A percentile compares a stretch with the other conserved stretches of the same genome.
These are phyloP conservation scores for Indicator indicator DNA, from an alignment of 2,113 vertebrate species.

Conservation along the genomic window DNA sequence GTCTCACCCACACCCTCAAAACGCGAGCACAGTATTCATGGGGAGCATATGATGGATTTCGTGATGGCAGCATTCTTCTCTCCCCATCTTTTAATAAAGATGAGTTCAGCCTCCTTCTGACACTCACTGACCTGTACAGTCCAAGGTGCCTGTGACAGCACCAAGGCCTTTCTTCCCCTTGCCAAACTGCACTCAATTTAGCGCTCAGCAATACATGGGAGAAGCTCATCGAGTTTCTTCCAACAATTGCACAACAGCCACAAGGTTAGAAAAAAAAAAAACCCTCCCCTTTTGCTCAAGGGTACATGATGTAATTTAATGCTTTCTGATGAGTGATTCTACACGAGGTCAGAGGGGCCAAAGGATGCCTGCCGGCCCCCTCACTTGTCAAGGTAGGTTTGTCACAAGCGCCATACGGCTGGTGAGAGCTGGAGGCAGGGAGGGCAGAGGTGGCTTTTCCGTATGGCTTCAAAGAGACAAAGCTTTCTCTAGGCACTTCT, in stretches of 20 bases:
- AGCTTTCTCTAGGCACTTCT: neutral
- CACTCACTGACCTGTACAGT: neutral
- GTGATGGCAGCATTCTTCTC: neutral
- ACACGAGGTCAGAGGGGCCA: neutral
- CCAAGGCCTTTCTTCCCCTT: neutral
- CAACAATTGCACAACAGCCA: neutral
- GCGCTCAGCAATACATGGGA: neutral
- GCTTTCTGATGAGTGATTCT: neutral
- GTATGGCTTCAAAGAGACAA: neutral
- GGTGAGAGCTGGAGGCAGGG: neutral
- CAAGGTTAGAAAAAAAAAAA: neutral
- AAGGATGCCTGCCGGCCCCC: neutral
- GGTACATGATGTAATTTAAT: neutral
- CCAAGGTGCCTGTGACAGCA: neutral
- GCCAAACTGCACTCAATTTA: neutral
- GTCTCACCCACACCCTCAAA: neutral
- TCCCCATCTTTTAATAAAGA: neutral
- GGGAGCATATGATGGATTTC: neutral
- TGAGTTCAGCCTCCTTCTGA: neutral
- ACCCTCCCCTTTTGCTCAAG: neutral
- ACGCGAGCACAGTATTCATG: accelerated
- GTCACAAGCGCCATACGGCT: accelerated
- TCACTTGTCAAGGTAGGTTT: neutral
- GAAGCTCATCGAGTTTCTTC: neutral
- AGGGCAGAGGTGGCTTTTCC: accelerated